Conservation (phyloP, 2,113 vertebrate species). For the Xyliphius kryptos region DNA sequence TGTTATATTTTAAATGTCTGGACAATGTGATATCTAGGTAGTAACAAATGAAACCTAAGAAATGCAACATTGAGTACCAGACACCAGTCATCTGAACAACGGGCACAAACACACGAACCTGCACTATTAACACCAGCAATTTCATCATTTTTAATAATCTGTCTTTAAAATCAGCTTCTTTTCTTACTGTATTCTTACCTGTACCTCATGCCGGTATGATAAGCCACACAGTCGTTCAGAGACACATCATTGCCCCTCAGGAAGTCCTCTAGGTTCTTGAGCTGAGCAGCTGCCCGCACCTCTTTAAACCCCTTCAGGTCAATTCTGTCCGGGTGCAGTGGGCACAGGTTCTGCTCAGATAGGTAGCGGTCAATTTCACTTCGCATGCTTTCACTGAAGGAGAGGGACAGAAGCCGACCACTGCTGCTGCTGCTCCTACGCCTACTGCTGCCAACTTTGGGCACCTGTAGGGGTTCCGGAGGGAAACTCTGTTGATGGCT, state of each 20-base stretch:
- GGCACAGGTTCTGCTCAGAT: constrained; percentile 76
- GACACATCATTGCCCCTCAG: constrained; percentile 83
- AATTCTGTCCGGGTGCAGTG: constrained; percentile 63
- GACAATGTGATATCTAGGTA: no score
- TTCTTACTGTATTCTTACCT: no score
- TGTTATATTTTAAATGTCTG: no score
- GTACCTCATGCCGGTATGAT: constrained; percentile 81
- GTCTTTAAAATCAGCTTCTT: no score
- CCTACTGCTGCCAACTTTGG: constrained; percentile 44
- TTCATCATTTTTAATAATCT: no score
- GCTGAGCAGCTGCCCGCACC: constrained; percentile 77
- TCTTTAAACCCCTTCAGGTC: constrained; percentile 77
- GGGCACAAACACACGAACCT: no score
- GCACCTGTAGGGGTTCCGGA: constrained; percentile 56
- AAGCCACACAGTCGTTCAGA: constrained; percentile 71
- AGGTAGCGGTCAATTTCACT: constrained; percentile 77
- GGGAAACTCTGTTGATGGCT: constrained; percentile 44
- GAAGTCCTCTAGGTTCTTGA: constrained; percentile 86
- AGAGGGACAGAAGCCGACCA: constrained; percentile 76
- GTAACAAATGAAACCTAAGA: no score
- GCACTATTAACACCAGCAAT: no score
- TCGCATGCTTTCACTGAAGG: constrained; percentile 81
- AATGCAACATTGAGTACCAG: no score
- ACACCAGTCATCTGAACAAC: no score
- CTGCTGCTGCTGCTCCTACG: constrained; percentile 60